These are phyloP conservation scores for Luehdorfia chinensis DNA, from an alignment of 1,140 invertebrate genomes.

Conservation along the genomic window DNA sequence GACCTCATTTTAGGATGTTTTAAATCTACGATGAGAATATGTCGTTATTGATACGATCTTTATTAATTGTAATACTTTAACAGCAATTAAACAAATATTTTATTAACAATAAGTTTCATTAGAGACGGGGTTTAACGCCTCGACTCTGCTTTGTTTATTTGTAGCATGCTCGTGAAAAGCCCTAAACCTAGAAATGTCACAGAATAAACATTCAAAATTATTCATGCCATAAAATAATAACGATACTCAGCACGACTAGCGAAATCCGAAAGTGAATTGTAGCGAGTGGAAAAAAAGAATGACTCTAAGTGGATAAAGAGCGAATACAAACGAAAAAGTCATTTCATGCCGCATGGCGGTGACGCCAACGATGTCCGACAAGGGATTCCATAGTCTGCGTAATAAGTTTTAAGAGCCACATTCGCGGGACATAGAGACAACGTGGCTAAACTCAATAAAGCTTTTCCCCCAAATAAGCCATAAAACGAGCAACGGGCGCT, in stretches of 20 bases:
- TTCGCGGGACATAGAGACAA: slow-evolving; percentile 37
- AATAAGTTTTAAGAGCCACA: slow-evolving; percentile 32
- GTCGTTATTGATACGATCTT: no score
- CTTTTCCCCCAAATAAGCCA: slow-evolving; percentile 75
- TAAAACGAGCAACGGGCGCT: slow-evolving; percentile 68
- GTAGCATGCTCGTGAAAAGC: no score
- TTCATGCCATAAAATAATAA: slow-evolving; percentile 71
- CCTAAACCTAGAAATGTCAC: slow-evolving; percentile 3
- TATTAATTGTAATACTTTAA: no score
- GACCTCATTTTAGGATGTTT: no score
- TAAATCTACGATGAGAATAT: no score
- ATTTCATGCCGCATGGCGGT: slow-evolving; percentile 61
- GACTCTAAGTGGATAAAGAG: slow-evolving; percentile 74
- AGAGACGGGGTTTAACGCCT: no score
- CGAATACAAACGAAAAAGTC: slow-evolving; percentile 71
- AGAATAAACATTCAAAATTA: slow-evolving; percentile 33
- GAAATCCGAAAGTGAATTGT: slow-evolving; percentile 75
- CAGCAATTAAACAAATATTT: no score
- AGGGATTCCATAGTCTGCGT: slow-evolving; percentile 24
- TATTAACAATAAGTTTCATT: no score
- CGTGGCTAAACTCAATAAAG: slow-evolving; percentile 72
- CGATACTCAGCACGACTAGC: slow-evolving; percentile 48
- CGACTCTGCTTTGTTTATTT: no score
- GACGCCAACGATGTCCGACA: slow-evolving; percentile 34
- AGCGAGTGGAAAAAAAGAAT: slow-evolving; percentile 70